phyloP scores from a whole-genome alignment of 2,113 vertebrate genomes.

The Antechinus flavipes region DNA sequence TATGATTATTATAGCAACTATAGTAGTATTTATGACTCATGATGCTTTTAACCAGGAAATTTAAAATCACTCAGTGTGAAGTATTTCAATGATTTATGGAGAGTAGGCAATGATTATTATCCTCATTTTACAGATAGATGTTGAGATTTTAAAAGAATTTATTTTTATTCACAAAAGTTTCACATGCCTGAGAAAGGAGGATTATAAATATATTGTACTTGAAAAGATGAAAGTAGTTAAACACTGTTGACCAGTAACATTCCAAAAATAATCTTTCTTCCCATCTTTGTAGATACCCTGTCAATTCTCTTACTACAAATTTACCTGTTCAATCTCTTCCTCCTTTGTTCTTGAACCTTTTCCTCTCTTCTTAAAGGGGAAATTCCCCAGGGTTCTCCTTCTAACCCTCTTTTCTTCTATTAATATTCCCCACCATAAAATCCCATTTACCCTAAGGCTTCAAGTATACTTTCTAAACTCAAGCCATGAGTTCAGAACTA shows the following conservation, averaged over 20 bases:
- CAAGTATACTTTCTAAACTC: not conserved
- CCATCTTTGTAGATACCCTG: not conserved
- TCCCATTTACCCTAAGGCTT: not conserved
- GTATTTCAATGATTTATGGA: not conserved
- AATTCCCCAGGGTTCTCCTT: not conserved
- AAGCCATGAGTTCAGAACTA: not conserved
- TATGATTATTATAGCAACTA: not conserved
- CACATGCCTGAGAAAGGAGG: not conserved
- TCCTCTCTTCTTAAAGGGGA: not conserved
- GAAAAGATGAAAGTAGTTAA: not conserved
- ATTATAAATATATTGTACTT: not conserved
- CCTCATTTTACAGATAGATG: not conserved
- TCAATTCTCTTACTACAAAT: not conserved
- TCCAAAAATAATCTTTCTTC: not conserved
- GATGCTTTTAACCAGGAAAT: not conserved
- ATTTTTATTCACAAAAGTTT: not conserved
- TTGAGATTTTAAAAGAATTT: not conserved
- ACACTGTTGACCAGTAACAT: not conserved
- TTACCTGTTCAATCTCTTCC: not conserved
- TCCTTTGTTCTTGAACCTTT: not conserved
- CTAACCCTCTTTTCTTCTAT: not conserved
- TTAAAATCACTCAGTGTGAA: conserved; percentile 15
- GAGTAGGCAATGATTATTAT: not conserved
- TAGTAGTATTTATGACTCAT: not conserved
- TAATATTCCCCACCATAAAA: not conserved